These are phyloP conservation scores for Nemotelus pantherinus DNA, from an alignment of 2,888 invertebrate genomes.

Conservation along the genomic window DNA sequence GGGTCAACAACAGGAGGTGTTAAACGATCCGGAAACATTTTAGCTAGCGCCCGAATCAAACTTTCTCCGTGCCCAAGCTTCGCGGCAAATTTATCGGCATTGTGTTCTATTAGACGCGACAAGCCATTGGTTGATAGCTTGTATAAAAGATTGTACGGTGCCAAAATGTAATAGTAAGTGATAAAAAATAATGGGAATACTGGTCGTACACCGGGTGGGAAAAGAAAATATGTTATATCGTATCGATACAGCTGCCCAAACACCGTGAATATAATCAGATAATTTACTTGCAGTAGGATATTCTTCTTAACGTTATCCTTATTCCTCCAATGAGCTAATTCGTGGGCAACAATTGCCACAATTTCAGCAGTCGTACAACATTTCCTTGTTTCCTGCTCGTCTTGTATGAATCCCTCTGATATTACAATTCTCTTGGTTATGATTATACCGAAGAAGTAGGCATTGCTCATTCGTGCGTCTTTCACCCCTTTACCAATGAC, in stretches of 20 bases:
- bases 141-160: background rate
- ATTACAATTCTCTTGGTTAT: constrained; percentile 14
- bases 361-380: constrained; percentile 10
- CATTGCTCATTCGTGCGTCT: background rate
- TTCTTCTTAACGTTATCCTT: constrained; percentile 19
- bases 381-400: background rate
- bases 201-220: constrained; percentile 19
- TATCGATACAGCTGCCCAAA: constrained; percentile 9
- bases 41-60: constrained; percentile 1
- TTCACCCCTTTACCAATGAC: background rate
- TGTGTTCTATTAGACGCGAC: background rate
- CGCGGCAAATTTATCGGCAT: constrained; percentile 1
- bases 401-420: background rate
- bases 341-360: constrained; percentile 22
- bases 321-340: constrained; percentile 17
- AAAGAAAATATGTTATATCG: constrained; percentile 21
- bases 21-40: background rate
- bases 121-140: background rate
- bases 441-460: constrained; percentile 2
- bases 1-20: background rate
- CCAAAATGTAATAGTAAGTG: background rate
- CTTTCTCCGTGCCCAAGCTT: background rate
- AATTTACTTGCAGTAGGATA: constrained; percentile 1
- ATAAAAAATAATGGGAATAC: constrained; percentile 11
- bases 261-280: constrained; percentile 14